Percentiles rank a stretch among this genome's conserved stretches.
These are phyloP conservation scores for Thyatira batis DNA, from an alignment of 2,888 invertebrate genomes.

Conservation along the genomic window DNA sequence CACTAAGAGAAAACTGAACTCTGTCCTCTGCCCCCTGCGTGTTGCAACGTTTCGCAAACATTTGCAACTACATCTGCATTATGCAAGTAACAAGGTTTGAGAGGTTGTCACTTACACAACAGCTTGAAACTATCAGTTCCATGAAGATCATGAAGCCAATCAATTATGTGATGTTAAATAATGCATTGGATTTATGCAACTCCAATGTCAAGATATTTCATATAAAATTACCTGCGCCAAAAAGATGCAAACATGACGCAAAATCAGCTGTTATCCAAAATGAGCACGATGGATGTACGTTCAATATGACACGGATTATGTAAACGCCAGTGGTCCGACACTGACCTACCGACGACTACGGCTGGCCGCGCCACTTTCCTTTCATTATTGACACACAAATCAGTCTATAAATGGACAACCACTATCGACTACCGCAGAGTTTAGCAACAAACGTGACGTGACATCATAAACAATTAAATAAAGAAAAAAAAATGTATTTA, in stretches of 20 bases:
- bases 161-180: not conserved
- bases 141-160: slow-evolving; percentile 14
- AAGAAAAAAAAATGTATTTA: too few relatives aligned
- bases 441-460: slow-evolving; percentile 44
- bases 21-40: slow-evolving; percentile 46
- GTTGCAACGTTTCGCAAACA: slow-evolving; percentile 34
- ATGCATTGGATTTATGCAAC: too few relatives aligned
- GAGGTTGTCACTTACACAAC: slow-evolving; percentile 28
- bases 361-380: slow-evolving; percentile 74
- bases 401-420: slow-evolving; percentile 59
- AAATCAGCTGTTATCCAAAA: slow-evolving; percentile 47
- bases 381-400: slow-evolving; percentile 77
- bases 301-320: slow-evolving; percentile 69
- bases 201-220: too few relatives aligned
- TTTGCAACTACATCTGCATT: slow-evolving; percentile 32
- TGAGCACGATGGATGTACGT: slow-evolving; percentile 60
- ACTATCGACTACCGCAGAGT: slow-evolving; percentile 43
- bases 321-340: slow-evolving; percentile 67
- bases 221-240: slow-evolving; percentile 9
- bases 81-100: slow-evolving; percentile 32
- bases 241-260: slow-evolving; percentile 13
- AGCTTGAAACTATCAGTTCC: slow-evolving; percentile 21
- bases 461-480: slow-evolving; percentile 35
- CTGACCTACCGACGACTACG: slow-evolving; percentile 72
- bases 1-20: slow-evolving; percentile 65